Conservation (phyloP, 2,888 invertebrate species). For the Hybos culiciformis region DNA sequence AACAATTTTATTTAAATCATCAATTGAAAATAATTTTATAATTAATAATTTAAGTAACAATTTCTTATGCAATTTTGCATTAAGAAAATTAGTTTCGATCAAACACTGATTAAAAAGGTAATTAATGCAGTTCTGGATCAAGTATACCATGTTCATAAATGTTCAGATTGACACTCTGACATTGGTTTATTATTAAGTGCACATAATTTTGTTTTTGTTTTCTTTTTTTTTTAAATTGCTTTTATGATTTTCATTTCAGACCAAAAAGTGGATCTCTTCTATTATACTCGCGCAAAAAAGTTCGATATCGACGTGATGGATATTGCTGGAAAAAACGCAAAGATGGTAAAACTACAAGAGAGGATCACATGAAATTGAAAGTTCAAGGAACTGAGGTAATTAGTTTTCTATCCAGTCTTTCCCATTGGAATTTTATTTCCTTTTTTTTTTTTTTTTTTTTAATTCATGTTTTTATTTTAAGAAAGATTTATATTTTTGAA, state of each 20-base stretch:
- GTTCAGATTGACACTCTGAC: neutral
- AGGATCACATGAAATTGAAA: conserved; percentile 99
- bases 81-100: too few species aligned
- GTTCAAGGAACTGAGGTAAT: conserved; percentile 89
- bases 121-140: too few species aligned
- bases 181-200: neutral
- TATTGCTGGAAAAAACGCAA: conserved; percentile 98
- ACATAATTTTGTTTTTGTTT: neutral
- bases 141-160: neutral
- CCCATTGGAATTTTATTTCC: too few species aligned
- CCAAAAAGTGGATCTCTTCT: conserved; percentile 96
- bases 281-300: conserved; percentile 90
- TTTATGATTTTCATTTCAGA: conserved; percentile 41
- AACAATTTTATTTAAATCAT: too few species aligned
- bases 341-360: conserved; percentile 94
- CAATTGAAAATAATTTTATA: too few species aligned
- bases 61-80: too few species aligned
- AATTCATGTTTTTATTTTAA: too few species aligned
- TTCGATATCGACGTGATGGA: conserved; percentile 87
- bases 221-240: conserved; percentile 1
- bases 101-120: too few species aligned
- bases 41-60: too few species aligned
- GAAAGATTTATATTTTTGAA: too few species aligned
- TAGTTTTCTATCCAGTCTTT: too few species aligned
- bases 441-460: too few species aligned